Evolutionary conservation across 2,113 vertebrate genomes (phyloP).

Genomic region (Ondatra zibethicus): DNA sequence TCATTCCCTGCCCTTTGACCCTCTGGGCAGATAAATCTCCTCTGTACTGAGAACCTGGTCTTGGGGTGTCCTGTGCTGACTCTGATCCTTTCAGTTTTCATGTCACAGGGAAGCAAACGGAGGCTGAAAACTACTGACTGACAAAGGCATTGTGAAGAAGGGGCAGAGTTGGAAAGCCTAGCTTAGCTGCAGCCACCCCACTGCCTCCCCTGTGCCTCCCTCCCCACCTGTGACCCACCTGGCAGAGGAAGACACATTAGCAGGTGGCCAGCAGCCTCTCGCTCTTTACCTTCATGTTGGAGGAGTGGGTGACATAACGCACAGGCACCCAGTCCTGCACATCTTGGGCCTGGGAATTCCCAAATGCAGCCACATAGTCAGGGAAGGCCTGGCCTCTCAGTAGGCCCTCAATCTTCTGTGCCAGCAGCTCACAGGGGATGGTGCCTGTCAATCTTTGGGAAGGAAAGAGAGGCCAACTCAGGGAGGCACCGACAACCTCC

Average conservation of each 20-base stretch:
- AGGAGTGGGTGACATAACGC: not conserved
- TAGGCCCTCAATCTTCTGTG: constrained; percentile 85
- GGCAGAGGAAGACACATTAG: too few species aligned
- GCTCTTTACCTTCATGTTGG: constrained; percentile 77
- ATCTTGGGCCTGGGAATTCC: constrained; percentile 90
- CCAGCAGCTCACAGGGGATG: constrained; percentile 86
- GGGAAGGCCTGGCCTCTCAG: constrained; percentile 91
- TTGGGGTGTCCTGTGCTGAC: not conserved
- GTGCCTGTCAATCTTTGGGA: constrained; percentile 80
- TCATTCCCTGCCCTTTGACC: not conserved
- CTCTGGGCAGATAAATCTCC: not conserved
- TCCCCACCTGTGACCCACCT: not conserved
- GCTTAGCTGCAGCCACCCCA: not conserved
- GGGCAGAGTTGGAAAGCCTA: not conserved
- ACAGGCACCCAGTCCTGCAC: constrained; percentile 93
- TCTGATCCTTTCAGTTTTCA: not conserved
- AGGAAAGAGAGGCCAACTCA: not conserved
- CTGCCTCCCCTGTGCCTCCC: not conserved
- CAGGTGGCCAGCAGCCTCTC: not conserved
- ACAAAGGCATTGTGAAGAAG: not conserved
- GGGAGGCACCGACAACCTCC: not conserved
- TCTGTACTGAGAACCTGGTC: not conserved
- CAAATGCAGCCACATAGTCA: constrained; percentile 92
- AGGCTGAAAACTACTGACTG: not conserved
- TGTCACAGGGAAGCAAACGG: not conserved